A percentile compares a stretch with the other conserved stretches of the same genome.
Conservation (phyloP, 30 jellyfish, hydroid and myxozoan species). For the Morbakka virulenta region DNA sequence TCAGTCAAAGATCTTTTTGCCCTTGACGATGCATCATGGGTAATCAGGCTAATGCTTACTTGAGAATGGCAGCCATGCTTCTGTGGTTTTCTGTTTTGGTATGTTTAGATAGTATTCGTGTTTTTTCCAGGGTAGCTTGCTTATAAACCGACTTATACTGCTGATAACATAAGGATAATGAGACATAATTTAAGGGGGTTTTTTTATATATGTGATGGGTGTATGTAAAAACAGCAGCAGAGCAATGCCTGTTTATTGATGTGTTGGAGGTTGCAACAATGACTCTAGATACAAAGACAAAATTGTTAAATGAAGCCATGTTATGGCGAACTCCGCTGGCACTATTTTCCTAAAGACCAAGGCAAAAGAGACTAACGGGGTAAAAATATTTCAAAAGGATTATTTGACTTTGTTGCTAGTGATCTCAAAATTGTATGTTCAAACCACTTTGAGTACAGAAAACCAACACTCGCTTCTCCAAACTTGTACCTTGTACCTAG, state of each 20-base stretch:
- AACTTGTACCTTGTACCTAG: background rate
- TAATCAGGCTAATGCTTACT: background rate
- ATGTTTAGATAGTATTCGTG: background rate
- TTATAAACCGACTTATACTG: background rate
- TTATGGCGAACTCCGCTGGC: slow-evolving; percentile 31
- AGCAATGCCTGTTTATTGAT: slow-evolving; percentile 20
- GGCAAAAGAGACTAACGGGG: slow-evolving; percentile 21
- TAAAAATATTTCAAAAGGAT: slow-evolving; percentile 19
- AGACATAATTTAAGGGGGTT: background rate
- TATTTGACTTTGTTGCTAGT: slow-evolving; percentile 12
- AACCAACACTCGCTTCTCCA: slow-evolving; percentile 41
- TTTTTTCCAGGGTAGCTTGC: background rate
- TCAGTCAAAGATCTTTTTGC: background rate
- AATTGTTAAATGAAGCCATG: slow-evolving; percentile 23
- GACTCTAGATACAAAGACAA: slow-evolving; percentile 21
- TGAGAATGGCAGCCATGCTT: background rate
- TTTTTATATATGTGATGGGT: too few species aligned
- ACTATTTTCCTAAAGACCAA: slow-evolving; percentile 36
- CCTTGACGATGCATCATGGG: background rate
- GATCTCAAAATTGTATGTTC: slow-evolving; percentile 18
- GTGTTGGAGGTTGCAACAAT: slow-evolving; percentile 56
- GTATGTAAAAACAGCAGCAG: too few species aligned
- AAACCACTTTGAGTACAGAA: slow-evolving; percentile 30
- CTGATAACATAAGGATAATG: too few species aligned
- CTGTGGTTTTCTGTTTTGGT: too few species aligned